phyloP scores from a whole-genome alignment of 2,888 invertebrate genomes.

The Drosophila mimetica region DNA sequence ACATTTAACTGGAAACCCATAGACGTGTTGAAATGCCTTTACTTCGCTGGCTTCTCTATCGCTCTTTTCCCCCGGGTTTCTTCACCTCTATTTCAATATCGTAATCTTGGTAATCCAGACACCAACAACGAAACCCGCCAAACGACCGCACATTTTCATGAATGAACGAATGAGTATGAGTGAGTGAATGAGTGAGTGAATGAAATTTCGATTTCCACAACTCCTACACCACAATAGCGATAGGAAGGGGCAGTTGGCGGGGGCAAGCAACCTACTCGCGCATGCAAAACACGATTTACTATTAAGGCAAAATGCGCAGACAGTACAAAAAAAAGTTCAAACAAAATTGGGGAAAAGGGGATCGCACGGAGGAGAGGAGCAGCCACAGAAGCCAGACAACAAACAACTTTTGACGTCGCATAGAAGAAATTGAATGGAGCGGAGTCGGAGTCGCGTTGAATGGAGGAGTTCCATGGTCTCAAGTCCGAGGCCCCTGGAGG shows the following conservation, averaged over 20 bases:
- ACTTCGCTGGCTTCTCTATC: constrained; percentile 17
- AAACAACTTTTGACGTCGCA: constrained; percentile 51
- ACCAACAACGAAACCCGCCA: constrained; percentile 58
- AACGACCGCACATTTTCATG: constrained; percentile 68
- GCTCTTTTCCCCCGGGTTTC: neutral
- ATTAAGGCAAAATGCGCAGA: constrained; percentile 74
- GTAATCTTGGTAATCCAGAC: constrained; percentile 23
- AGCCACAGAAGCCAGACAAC: constrained; percentile 42
- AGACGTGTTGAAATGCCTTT: constrained; percentile 71
- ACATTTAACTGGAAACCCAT: constrained; percentile 50
- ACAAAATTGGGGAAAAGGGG: neutral
- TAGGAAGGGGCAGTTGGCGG: constrained; percentile 2
- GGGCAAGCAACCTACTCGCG: constrained; percentile 69
- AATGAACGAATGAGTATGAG: constrained; percentile 57
- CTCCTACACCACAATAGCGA: constrained; percentile 39
- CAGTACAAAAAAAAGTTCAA: constrained; percentile 10
- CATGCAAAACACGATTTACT: constrained; percentile 80
- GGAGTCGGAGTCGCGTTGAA: constrained; percentile 8
- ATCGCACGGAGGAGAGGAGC: neutral
- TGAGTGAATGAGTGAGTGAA: constrained; percentile 14
- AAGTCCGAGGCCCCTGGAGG: constrained; percentile 21
- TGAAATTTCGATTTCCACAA: constrained; percentile 59
- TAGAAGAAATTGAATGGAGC: constrained; percentile 60
- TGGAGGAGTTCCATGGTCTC: constrained; percentile 9
- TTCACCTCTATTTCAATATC: constrained; percentile 11